Evolutionary conservation across 1,140 invertebrate species (phyloP), one percentile per base, ranked within the genome.

Genomic region (Drosophila lacertosa): DNA sequence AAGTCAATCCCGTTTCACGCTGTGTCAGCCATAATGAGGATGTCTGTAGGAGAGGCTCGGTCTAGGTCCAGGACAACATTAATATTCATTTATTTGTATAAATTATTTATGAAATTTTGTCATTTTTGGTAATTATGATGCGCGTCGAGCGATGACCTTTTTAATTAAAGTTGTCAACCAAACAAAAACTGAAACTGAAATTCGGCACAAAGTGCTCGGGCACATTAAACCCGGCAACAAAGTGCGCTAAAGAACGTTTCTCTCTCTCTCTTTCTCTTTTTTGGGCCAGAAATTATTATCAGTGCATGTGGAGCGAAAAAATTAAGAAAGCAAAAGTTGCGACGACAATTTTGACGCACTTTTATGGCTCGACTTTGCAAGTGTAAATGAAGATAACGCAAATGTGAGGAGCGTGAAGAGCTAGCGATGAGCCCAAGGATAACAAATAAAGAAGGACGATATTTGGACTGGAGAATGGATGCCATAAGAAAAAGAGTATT

Each of bases 321-420:
- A 57, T 54, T 70, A 86, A 77, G 69, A 84, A 77, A 81, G 81
- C 73, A 81, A 88, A 84, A 84, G 73, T 88, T 82, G 73, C 54
- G 69, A 60, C 69, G 77, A 77, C 81, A 86, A 81, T 86, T 57
- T 64, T 64, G 62, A 81, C 77, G 77, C 77, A 84, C 82, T 84
- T 88, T 84, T 84, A 84, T 88, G 65, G 58, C 67, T 47, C 57
- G 66, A 60, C 72, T 79, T 77, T 58, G 55, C 37, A 51, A 72
- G 72, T 78, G 70, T 60, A 83, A 82, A 83, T 67, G 74, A 67
- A 83, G 79, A 82, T 78, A 82, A 57, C 59, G 40, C 29, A 20
- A 29, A 57, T 57, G 33, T n/a, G n/a, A n/a, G n/a, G n/a, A n/a
- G 22, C 15, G 9, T 40, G 32, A 24, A 10, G 13, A 13, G 5